Evolutionary conservation across 2,797 vertebrate genomes (phyloP).

Genomic region (Sebastes itinus): DNA sequence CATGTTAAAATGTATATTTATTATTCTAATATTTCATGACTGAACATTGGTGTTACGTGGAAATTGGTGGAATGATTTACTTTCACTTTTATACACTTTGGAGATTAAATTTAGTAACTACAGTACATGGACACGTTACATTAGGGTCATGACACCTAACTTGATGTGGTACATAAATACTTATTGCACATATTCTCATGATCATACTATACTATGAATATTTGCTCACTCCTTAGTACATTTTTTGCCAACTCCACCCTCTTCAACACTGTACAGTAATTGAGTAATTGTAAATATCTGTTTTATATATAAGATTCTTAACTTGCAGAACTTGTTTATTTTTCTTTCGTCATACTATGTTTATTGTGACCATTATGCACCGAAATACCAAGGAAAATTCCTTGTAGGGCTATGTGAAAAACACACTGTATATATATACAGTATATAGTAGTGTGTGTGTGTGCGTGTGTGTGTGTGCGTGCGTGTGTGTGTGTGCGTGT

Average conservation of each 20-base stretch:
- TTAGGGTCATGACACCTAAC: fast-evolving
- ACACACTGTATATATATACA: neutral
- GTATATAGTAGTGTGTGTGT: no score
- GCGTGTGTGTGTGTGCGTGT: fast-evolving
- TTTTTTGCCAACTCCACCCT: neutral
- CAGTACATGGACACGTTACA: neutral
- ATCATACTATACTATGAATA: neutral
- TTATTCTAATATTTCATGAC: neutral
- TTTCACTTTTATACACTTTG: neutral
- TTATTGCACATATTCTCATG: neutral
- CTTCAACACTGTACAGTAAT: neutral
- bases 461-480: no score
- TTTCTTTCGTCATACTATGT: neutral
- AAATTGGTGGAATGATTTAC: neutral
- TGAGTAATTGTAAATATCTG: neutral
- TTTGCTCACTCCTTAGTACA: neutral
- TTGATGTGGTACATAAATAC: neutral
- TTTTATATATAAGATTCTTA: neutral
- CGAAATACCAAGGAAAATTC: neutral
- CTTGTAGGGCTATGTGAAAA: neutral
- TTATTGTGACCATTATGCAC: neutral
- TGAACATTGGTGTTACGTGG: neutral
- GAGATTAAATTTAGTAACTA: neutral
- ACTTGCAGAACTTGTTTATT: neutral
- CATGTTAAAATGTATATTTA: neutral